Conservation (phyloP, 2,113 vertebrate genomes). For the Burhinus bistriatus region DNA sequence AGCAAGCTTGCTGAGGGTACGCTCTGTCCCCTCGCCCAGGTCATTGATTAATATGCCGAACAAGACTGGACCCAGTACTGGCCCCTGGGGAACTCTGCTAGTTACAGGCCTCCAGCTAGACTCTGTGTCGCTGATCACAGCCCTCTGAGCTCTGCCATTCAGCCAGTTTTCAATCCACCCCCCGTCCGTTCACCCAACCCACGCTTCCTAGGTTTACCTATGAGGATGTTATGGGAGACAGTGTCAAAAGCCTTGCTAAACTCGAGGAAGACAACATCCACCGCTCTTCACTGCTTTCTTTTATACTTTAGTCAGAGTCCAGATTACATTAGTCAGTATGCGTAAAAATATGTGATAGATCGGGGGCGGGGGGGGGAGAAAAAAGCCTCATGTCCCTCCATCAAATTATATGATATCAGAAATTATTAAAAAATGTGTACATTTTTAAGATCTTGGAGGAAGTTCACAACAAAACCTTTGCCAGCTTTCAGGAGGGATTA, state of each 20-base stretch:
- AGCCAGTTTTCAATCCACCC: background rate
- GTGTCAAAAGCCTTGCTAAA: background rate
- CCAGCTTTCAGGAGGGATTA: background rate
- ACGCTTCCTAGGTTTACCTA: background rate
- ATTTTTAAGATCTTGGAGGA: background rate
- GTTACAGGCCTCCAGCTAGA: background rate
- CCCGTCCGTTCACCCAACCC: background rate
- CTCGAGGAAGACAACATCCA: background rate
- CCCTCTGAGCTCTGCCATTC: background rate
- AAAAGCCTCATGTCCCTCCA: background rate
- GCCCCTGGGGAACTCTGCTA: background rate
- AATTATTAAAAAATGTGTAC: background rate
- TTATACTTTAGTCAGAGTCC: background rate
- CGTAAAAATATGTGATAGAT: background rate
- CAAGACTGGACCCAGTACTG: background rate
- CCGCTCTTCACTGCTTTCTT: background rate
- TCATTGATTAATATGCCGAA: background rate
- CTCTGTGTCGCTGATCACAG: background rate
- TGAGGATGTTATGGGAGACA: background rate
- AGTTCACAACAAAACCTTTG: background rate
- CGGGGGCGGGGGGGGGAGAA: fast-evolving
- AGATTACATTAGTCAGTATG: background rate
- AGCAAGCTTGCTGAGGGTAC: background rate
- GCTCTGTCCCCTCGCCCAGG: background rate
- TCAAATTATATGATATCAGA: background rate